Base-by-base conservation (phyloP, 2,888 invertebrate species). In the Ellobium chinense region DNA sequence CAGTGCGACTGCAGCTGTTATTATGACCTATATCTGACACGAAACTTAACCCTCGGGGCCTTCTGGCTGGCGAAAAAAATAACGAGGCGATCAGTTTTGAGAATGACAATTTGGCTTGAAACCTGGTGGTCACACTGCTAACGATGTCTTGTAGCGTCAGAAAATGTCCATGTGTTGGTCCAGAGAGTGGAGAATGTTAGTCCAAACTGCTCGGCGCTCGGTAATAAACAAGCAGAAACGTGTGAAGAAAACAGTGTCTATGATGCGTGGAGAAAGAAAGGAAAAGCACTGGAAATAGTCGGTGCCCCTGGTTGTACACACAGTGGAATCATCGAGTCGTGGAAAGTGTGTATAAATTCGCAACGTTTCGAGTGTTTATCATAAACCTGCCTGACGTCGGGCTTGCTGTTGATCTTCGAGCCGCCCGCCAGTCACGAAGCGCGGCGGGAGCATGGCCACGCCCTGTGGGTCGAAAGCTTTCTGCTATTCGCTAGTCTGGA, bases 341-440 rank as follows among this genome's bases (percentile, higher is more conserved):
- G 56, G 70, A 70, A 70, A 58, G 31, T 70, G 62, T 73, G 36
- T 60, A 62, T 73, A 62, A 62, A 60, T 60, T 62, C 73, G 34
- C 73, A 37, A 62, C 9, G 36, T n/a, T 62, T 73, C 21, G 36
- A 62, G 73, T 62, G 73, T 73, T 73, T 73, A 73, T 73, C 73
- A 73, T 73, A 37, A 73, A 62, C 73, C 62, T 4, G 39, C n/a
- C 37, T 39, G 73, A 39, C 62, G 29, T 37, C 36, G 21, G 69
- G 54, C 46, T 29, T 54, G 69, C 12, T 69, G 54, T 34, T 70
- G 58, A n/a, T 58, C 54, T 31, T 9, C 34, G 1, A 12, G 1
- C 24, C 56, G 2, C 34, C 70, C 54, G 70, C 58, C 70, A 70
- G 24, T 70, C 70, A 70, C 56, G 34, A 58, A 54, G 34, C n/a